Evolutionary conservation across 2,113 vertebrate genomes (phyloP), one percentile per base, ranked within the genome.

Genomic region (Peromyscus californicus): DNA sequence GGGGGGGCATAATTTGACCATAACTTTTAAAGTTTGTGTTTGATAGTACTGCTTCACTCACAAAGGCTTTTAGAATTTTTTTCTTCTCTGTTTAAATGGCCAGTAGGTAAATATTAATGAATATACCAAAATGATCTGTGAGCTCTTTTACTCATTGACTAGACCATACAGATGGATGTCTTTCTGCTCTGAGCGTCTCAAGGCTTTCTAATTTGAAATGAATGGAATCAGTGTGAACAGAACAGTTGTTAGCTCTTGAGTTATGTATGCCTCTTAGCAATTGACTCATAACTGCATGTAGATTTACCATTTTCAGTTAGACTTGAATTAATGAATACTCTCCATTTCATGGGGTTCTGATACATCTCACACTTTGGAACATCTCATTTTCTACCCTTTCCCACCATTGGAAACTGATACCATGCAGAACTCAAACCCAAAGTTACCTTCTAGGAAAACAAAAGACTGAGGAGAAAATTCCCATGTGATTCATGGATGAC

Each of bases 321-420:
- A 91, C 86, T 21, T 33, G 9, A 12, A 16, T 85, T 83, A 79
- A 31, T 59, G 45, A 45, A 45, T 82, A 59, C 31, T 42, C 11
- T 3, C 22, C n/a, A 93, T 97, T 97, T 92, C 57, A 8, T 94
- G 70, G 70, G 80, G 75, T 91, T 11, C 59, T 79, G 51, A 97
- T 54, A 75, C 92, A 51, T 19, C 42, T 45, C 33, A 79, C 89
- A 33, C 12, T 67, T 95, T 94, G 75, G 59, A 79, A 78, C n/a
- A 26, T 91, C 26, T 1, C 78, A 10, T 87, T 91, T 96, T 93
- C 63, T 57, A 61, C 19, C 31, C 57, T 45, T 89, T 91, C 3
- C 45, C 12, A 94, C 94, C 89, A 7, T 24, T 48, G 88, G 78
- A 95, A 96, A 90, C 57, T 80, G 69, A 94, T 72, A 45, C 7